Evolutionary conservation across 2,113 vertebrate genomes (phyloP).

Genomic region (Sigmodon hispidus): DNA sequence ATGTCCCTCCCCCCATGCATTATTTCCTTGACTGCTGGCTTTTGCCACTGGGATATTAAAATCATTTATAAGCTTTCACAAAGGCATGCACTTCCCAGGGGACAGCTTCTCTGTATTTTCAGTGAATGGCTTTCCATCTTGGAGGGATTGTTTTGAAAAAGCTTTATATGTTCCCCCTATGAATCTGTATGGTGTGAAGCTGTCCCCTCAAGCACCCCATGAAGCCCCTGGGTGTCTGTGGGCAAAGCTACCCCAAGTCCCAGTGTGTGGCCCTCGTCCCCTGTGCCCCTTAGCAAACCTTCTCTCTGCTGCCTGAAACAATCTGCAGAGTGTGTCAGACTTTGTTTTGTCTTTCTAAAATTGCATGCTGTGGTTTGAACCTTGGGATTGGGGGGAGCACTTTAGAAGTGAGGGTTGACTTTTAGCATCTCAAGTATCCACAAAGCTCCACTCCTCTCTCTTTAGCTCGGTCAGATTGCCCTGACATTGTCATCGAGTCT

Average conservation of each 20-base stretch:
- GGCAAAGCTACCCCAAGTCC: not conserved
- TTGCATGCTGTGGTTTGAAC: not conserved
- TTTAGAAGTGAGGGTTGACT: not conserved
- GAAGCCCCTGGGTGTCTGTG: fast-evolving
- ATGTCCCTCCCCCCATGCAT: fast-evolving
- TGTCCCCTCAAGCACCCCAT: not conserved
- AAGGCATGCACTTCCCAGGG: not conserved
- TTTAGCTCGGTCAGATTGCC: not conserved
- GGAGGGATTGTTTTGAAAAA: not conserved
- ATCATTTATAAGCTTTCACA: not conserved
- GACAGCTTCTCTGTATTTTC: not conserved
- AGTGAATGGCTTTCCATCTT: not conserved
- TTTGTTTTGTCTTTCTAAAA: not conserved
- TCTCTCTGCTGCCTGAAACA: not conserved
- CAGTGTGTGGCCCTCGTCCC: fast-evolving
- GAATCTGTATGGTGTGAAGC: not conserved
- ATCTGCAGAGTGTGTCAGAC: not conserved
- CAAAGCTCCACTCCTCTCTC: not conserved
- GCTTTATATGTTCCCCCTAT: not conserved
- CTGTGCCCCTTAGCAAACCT: not conserved
- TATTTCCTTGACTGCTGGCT: not conserved
- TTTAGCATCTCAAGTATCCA: fast-evolving
- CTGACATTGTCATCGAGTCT: fast-evolving
- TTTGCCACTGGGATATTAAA: not conserved
- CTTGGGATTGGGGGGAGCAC: not conserved